Evolutionary conservation across 2,797 vertebrate genomes (phyloP), one percentile per base, ranked within the genome.

Genomic region (Nannoperca obscura): DNA sequence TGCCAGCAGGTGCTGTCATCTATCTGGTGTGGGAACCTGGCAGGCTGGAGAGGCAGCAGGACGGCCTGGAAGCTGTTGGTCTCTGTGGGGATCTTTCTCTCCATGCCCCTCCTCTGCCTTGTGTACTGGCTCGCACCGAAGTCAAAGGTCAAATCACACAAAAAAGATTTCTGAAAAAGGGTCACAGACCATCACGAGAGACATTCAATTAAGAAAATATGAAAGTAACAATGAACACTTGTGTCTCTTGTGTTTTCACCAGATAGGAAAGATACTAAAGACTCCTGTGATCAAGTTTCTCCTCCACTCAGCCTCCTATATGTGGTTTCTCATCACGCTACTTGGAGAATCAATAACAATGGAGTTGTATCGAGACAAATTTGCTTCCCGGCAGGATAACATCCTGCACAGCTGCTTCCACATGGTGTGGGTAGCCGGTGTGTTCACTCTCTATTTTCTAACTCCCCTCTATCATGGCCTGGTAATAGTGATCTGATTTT

Each of bases 371-470:
- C 89, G 96, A 13, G 95, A 94, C 1, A 86, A 68, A 30, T 96
- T 96, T 70, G 86, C 90, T 0, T 96, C 96, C 22, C 93, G 96
- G 38, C 91, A 96, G 55, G 96, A 96, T 88, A 94, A 94, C 78
- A 86, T 98, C 64, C 93, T 97, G 84, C 95, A 97, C 89, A 98
- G 90, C 73, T 98, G 97, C 8, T 91, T 97, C 74, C 97, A 97
- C 91, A 97, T 98, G 97, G 88, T 98, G 81, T 98, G 97, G 97
- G 97, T 98, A 47, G 94, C 95, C 12, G 97, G 96, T 98, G 85
- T 38, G 95, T 88, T 52, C 7, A 7, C 54, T 34, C 9, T 44
- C 14, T 64, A n/a, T 34, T 27, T 24, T 27, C 30, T 44, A 11
- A 55, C 27, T 70, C 55, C 7, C 47, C 34, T 47, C 38, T 30